Evolutionary conservation across 2,797 vertebrate genomes (phyloP).

Genomic region (Labeo calbasu): DNA sequence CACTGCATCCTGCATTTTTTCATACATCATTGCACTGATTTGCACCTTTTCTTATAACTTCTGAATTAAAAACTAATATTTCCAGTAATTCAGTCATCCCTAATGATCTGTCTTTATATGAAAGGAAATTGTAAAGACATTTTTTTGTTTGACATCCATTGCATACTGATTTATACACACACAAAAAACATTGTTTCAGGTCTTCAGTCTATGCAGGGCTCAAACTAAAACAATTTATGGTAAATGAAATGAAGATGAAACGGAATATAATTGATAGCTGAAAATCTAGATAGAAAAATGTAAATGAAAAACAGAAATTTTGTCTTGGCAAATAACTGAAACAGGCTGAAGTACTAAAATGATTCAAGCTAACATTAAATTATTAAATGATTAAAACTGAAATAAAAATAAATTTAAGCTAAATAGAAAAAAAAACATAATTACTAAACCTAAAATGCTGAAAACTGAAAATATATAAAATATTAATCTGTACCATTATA

Average conservation of each 20-base stretch:
- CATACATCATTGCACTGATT: neutral
- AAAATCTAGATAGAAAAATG: neutral
- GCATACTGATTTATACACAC: neutral
- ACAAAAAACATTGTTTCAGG: neutral
- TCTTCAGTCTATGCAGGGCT: neutral
- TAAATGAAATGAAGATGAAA: neutral
- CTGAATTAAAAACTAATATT: neutral
- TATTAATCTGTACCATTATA: too few relatives aligned
- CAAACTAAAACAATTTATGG: neutral
- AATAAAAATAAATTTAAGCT: neutral
- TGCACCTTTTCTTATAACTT: neutral
- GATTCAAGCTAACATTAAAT: too few relatives aligned
- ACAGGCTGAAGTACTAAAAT: too few relatives aligned
- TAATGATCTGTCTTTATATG: neutral
- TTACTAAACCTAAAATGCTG: too few relatives aligned
- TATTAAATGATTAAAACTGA: neutral
- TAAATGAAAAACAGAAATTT: neutral
- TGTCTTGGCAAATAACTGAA: neutral
- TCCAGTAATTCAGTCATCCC: too few relatives aligned
- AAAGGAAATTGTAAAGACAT: neutral
- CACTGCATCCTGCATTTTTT: conserved; percentile 25
- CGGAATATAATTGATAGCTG: neutral
- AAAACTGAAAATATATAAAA: neutral
- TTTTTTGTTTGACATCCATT: neutral
- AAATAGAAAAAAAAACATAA: neutral